Conservation (phyloP, 2,797 vertebrate genomes). For the Podarcis lilfordi region DNA sequence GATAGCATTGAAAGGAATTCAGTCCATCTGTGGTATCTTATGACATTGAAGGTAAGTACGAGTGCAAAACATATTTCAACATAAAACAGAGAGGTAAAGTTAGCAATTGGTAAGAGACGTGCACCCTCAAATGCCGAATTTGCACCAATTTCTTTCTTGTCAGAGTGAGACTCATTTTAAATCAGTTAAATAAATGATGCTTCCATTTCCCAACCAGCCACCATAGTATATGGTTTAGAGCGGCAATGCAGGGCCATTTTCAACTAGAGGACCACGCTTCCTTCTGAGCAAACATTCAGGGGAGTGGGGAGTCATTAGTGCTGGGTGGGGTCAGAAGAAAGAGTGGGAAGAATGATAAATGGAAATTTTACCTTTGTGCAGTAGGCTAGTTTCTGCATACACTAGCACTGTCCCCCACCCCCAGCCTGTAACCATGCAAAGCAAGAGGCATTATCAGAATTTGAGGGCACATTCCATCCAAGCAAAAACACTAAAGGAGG, state of each 20-base stretch:
- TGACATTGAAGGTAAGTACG: not conserved
- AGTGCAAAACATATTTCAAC: not conserved
- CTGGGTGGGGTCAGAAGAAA: no score
- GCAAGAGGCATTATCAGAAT: no score
- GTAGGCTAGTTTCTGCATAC: no score
- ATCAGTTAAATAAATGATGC: not conserved
- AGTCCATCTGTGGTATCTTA: not conserved
- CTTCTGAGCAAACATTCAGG: no score
- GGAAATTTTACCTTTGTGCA: no score
- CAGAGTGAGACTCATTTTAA: not conserved
- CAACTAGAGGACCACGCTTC: no score
- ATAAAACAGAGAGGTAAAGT: not conserved
- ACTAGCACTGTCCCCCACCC: no score
- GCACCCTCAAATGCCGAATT: conserved; percentile 2
- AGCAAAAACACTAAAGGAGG: no score
- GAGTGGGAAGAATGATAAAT: no score
- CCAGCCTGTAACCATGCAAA: no score
- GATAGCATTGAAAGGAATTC: not conserved
- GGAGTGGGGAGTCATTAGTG: no score
- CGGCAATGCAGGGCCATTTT: not conserved
- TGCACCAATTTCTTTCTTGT: not conserved
- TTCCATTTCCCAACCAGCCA: not conserved
- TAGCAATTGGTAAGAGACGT: not conserved
- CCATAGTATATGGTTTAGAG: not conserved
- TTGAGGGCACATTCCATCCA: no score